A percentile compares a stretch with the other conserved stretches of the same genome.
Evolutionary conservation across 2,113 vertebrate species (phyloP).

Genomic region (Tragelaphus imberbis): DNA sequence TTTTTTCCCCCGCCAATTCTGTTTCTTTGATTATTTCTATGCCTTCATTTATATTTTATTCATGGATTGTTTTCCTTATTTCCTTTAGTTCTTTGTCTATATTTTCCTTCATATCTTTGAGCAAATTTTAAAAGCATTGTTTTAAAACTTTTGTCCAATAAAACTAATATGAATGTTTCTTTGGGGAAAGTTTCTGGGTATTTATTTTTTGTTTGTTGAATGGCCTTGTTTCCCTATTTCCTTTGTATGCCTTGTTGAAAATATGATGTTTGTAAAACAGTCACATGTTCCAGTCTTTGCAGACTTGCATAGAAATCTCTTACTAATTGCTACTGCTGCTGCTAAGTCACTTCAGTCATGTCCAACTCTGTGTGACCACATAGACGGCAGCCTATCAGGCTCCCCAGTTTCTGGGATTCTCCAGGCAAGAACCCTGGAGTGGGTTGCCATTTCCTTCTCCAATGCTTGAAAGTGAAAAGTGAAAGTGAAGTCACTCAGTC

Average conservation of each 20-base stretch:
- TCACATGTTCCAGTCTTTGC: background rate
- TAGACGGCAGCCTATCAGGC: background rate
- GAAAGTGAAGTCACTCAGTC: background rate
- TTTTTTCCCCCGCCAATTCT: background rate
- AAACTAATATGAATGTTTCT: background rate
- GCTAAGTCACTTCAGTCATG: rapidly evolving
- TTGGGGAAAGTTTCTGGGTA: background rate
- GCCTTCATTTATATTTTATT: background rate
- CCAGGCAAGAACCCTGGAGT: background rate
- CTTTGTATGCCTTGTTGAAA: background rate
- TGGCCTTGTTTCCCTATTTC: background rate
- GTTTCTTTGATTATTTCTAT: background rate
- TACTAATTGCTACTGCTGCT: background rate
- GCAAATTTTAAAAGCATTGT: background rate
- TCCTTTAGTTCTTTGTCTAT: background rate
- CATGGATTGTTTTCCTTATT: background rate
- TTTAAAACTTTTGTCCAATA: background rate
- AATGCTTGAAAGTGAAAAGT: background rate
- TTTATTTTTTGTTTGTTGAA: background rate
- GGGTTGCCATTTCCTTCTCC: background rate
- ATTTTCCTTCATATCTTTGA: background rate
- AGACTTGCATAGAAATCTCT: background rate
- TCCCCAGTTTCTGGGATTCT: background rate
- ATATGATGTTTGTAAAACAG: background rate
- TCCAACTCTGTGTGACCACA: rapidly evolving